These are phyloP conservation scores for Plectrocnemia conspersa DNA, from an alignment of 1,140 invertebrate genomes.

Conservation along the genomic window DNA sequence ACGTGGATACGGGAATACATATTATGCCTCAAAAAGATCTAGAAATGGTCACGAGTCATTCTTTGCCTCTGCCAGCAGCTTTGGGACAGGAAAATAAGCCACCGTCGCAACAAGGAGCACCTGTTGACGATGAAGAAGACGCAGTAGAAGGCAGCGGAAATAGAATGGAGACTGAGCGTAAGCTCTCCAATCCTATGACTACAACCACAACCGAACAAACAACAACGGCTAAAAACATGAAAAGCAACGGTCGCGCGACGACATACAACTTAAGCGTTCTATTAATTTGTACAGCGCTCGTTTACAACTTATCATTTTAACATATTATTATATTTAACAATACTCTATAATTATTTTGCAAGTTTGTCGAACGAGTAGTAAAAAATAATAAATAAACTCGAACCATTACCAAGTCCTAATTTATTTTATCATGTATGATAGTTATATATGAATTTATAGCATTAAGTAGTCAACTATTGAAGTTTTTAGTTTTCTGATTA, in stretches of 20 bases:
- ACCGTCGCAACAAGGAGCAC: slow-evolving; percentile 24
- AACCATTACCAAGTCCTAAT: too few relatives aligned
- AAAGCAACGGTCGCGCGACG: slow-evolving; percentile 8
- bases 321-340: not conserved
- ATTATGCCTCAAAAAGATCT: slow-evolving; percentile 4
- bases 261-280: not conserved
- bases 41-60: slow-evolving; percentile 12
- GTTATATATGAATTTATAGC: too few relatives aligned
- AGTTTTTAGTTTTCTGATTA: too few relatives aligned
- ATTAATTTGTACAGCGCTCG: not conserved
- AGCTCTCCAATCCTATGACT: slow-evolving; percentile 5
- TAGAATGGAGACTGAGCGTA: slow-evolving; percentile 21
- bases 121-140: slow-evolving; percentile 34
- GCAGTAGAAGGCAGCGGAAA: slow-evolving; percentile 29
- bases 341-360: not conserved
- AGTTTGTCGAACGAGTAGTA: not conserved
- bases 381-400: not conserved
- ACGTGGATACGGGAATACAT: slow-evolving; percentile 1
- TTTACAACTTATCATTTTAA: slow-evolving; percentile 11
- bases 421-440: too few relatives aligned
- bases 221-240: slow-evolving; percentile 8
- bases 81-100: slow-evolving; percentile 29
- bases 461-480: too few relatives aligned
- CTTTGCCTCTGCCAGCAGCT: slow-evolving; percentile 25
- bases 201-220: slow-evolving; percentile 13